These are phyloP conservation scores for Falco biarmicus DNA, from an alignment of 2,797 vertebrate genomes.

Conservation along the genomic window DNA sequence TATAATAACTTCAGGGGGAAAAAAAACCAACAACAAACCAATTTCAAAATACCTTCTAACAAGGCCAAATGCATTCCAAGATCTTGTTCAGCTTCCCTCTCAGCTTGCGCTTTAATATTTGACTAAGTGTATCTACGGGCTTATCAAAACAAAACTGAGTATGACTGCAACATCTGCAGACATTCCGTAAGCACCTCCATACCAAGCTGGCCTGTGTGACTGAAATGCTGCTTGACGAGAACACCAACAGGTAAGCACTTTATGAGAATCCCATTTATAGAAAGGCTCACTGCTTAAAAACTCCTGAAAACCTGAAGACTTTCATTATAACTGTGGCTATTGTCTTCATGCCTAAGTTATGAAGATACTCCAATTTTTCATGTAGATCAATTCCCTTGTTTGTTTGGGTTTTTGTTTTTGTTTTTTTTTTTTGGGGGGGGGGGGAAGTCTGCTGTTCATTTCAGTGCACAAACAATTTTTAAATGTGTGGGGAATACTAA, in stretches of 20 bases:
- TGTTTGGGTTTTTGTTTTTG: too few relatives aligned
- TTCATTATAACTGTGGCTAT: not conserved
- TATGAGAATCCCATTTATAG: not conserved
- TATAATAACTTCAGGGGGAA: not conserved
- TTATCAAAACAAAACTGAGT: not conserved
- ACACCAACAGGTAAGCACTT: not conserved
- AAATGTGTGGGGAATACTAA: not conserved
- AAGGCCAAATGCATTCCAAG: not conserved
- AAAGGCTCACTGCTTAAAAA: not conserved
- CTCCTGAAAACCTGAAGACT: not conserved
- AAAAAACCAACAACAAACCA: not conserved
- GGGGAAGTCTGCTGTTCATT: not conserved
- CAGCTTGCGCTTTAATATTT: not conserved
- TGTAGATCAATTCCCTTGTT: not conserved
- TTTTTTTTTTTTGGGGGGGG: too few relatives aligned
- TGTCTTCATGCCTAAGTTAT: not conserved
- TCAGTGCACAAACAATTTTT: not conserved
- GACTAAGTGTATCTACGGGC: accelerated
- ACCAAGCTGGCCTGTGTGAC: not conserved
- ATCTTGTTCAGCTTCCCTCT: not conserved
- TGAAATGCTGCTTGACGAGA: not conserved
- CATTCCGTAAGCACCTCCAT: not conserved
- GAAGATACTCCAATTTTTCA: not conserved
- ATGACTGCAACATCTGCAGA: not conserved
- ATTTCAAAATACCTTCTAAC: not conserved